A percentile compares a stretch with the other conserved stretches of the same genome.
phyloP scores from a whole-genome alignment of 2,888 invertebrate genomes.

The Ectemnius lituratus region DNA sequence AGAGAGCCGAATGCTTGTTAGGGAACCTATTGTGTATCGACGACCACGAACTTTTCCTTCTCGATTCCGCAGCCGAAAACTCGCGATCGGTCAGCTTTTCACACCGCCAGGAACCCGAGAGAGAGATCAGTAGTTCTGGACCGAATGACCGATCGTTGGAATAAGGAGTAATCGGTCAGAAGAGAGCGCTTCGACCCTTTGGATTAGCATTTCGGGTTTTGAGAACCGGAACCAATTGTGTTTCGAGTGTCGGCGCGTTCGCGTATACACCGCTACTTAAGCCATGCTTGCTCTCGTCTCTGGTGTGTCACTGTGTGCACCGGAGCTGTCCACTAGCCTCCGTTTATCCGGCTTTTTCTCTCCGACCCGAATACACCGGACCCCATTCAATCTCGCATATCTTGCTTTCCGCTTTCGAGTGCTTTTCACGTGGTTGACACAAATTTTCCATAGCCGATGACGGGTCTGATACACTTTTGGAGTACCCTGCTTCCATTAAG shows the following conservation, averaged over 20 bases:
- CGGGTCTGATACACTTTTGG: neutral
- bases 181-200: constrained; percentile 41
- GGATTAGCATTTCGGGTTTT: constrained; percentile 68
- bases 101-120: constrained; percentile 11
- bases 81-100: constrained; percentile 37
- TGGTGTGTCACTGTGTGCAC: constrained; percentile 30
- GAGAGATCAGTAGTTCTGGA: neutral
- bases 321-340: constrained; percentile 19
- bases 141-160: constrained; percentile 1
- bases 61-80: constrained; percentile 31
- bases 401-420: constrained; percentile 1
- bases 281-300: constrained; percentile 4
- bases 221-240: constrained; percentile 64
- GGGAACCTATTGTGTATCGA: constrained; percentile 65
- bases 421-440: neutral
- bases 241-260: constrained; percentile 57
- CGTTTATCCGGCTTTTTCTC: constrained; percentile 23
- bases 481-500: neutral
- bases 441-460: neutral
- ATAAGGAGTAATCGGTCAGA: constrained; percentile 43
- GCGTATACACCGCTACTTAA: constrained; percentile 44
- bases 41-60: constrained; percentile 44
- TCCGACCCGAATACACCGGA: neutral
- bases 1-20: constrained; percentile 70
- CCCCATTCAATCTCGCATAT: neutral